Base-by-base conservation (phyloP, 1,140 invertebrate genomes). In the Ptiloglossa arizonensis region DNA sequence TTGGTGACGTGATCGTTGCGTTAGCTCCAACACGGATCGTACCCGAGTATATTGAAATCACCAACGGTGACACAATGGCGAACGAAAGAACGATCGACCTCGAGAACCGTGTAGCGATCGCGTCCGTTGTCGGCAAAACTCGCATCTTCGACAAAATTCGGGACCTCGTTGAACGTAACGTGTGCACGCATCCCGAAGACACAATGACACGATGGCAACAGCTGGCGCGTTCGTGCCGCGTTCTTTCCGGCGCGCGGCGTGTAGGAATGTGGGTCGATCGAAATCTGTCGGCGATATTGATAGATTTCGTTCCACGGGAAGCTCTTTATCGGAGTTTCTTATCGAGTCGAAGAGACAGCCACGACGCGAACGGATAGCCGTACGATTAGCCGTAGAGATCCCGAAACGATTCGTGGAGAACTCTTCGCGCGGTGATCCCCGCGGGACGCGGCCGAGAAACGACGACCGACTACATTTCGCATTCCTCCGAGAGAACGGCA, bases 231-330 rank as follows among this genome's bases (percentile, higher is more conserved):
- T 71, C 74, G 46, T 68, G 27, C 68, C n/a, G 15, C 41, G 22
- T 66, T 82, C 48, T 57, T 52, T 63, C 27, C 15, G 17, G 17
- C 35, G 52, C 50, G 57, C 29, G 19, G 22, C 52, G 22, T 24
- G n/a, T n/a, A n/a, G 57, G 32, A 71, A 87, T 83, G 72, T 87
- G 50, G 83, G 86, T 87, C 86, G 82, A 87, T 86, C 79, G 83
- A 70, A 78, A 87, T 57, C 81, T 87, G 80, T 87, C 85, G 72
- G 54, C 66, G 69, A 70, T 71, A 71, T 67, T 86, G 84, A 86
- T 86, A 86, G 85, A 86, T 86, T 79, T 83, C 52, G 73, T 60
- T 29, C 41, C 8, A 5, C n/a, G n/a, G n/a, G 32, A 19, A 52
- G 74, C 52, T 77, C 70, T 60, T 82, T 82, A 85, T 80, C 68